Conservation (phyloP, 1,140 invertebrate species). For the Drosophila kurseongensis region DNA sequence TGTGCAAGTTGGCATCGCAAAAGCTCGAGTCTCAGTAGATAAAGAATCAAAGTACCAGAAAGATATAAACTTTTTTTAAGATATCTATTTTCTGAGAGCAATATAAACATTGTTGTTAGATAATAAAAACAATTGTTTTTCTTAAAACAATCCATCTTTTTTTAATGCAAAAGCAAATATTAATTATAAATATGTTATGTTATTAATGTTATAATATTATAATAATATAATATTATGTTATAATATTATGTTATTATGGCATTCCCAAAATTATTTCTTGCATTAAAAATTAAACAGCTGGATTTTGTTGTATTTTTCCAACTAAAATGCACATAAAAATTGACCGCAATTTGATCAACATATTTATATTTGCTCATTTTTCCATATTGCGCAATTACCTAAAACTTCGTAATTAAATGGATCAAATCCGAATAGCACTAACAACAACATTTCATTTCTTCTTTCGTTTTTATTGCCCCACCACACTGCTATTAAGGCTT, state of each 20-base stretch:
- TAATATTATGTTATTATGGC: too few relatives aligned
- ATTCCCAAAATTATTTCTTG: too few relatives aligned
- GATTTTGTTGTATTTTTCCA: background rate
- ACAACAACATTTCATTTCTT: conserved; percentile 22
- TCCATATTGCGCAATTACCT: conserved; percentile 29
- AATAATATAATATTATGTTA: too few relatives aligned
- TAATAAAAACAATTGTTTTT: too few relatives aligned
- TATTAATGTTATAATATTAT: too few relatives aligned
- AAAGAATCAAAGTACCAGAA: background rate
- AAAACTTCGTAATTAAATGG: conserved; percentile 42
- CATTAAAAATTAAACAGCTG: too few relatives aligned
- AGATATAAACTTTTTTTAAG: background rate
- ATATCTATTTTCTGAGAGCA: too few relatives aligned
- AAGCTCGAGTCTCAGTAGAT: background rate
- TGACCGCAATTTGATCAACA: background rate
- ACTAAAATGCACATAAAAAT: background rate
- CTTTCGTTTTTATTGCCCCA: conserved; percentile 29
- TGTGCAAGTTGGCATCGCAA: conserved; percentile 10
- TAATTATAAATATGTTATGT: too few relatives aligned
- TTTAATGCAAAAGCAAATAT: too few relatives aligned
- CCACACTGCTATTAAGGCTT: conserved; percentile 8
- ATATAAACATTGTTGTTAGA: too few relatives aligned
- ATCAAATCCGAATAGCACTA: conserved; percentile 23
- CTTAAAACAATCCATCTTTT: too few relatives aligned
- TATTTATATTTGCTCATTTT: too few relatives aligned